Evolutionary conservation across 37 sponge, comb jelly and placozoan species (phyloP), one percentile per base, ranked within the genome.

Genomic region (Cladorhizidae sp.): DNA sequence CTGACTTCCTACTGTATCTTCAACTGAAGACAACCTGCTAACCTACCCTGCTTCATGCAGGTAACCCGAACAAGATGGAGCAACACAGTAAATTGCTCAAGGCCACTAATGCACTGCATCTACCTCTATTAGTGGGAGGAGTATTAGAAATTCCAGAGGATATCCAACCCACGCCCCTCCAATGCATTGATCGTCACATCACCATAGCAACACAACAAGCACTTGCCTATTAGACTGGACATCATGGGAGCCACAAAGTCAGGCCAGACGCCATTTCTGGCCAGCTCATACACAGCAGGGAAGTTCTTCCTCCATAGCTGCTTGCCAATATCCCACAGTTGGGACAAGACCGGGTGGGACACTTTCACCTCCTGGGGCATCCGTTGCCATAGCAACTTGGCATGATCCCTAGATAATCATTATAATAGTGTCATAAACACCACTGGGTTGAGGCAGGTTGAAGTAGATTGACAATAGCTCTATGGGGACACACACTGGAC

Each of bases 251-350:
- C 83, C 26, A 94, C 17, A 64, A 87, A 70, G 37, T 82, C 65
- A 18, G 95, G 89, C 95, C 95, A 94, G 32, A 58, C 12, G n/a
- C 72, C 57, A 17, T 75, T 71, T 54, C 64, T 70, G 0, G 74
- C 75, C 22, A 84, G 56, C 40, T 49, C 70, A 37, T 94, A 87
- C 2, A 90, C 79, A 6, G 72, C 89, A 20, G 83, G 21, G 64
- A 85, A 94, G 33, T 90, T 76, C 52, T 73, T 78, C 38, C 64
- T 84, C 92, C 95, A 94, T 12, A 94, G 73, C 56, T 57, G 84
- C 79, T 87, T 84, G 7, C 92, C 95, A 58, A 94, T 88, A 28
- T 82, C 80, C 95, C 95, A 94, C 9, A 94, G 77, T 14, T 77
- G 59, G 7, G 64, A 59, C 1, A 94, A 65, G 64, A 90, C 95